A percentile compares a stretch with the other conserved stretches of the same genome.
Conservation (phyloP, 2,797 vertebrate species). For the Pelochelys cantorii region DNA sequence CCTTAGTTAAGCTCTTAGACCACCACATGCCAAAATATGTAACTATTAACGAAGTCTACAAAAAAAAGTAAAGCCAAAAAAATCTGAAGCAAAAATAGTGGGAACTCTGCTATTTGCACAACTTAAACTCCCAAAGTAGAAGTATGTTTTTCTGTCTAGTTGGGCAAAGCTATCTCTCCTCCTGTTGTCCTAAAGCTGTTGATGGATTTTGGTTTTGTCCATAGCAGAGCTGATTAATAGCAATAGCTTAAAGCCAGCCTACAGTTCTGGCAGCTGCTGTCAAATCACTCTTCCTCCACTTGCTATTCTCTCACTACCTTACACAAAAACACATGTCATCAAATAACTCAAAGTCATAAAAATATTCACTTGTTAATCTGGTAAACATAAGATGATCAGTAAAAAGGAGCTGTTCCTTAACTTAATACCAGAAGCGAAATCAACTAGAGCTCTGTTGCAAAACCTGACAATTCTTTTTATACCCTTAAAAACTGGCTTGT, state of each 20-base stretch:
- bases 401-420: slow-evolving; percentile 20
- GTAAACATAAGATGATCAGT: slow-evolving; percentile 12
- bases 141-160: slow-evolving; percentile 33
- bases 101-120: background rate
- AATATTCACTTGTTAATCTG: slow-evolving; percentile 34
- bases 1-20: background rate
- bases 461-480: background rate
- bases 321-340: background rate
- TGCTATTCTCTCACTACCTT: slow-evolving; percentile 29
- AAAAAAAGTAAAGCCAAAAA: background rate
- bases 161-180: slow-evolving; percentile 46
- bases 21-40: background rate
- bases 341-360: slow-evolving; percentile 10
- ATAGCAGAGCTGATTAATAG: slow-evolving; percentile 60
- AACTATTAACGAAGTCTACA: background rate
- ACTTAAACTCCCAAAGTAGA: background rate
- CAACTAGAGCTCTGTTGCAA: slow-evolving; percentile 16
- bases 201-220: slow-evolving; percentile 34
- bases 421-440: background rate
- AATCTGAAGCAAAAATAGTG: background rate
- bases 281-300: slow-evolving; percentile 15
- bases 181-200: slow-evolving; percentile 26
- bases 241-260: slow-evolving; percentile 49
- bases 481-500: background rate
- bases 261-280: slow-evolving; percentile 54